Percentiles rank a stretch among this genome's conserved stretches.
Evolutionary conservation across 2,113 vertebrate species (phyloP).

Genomic region (Mugil cephalus): DNA sequence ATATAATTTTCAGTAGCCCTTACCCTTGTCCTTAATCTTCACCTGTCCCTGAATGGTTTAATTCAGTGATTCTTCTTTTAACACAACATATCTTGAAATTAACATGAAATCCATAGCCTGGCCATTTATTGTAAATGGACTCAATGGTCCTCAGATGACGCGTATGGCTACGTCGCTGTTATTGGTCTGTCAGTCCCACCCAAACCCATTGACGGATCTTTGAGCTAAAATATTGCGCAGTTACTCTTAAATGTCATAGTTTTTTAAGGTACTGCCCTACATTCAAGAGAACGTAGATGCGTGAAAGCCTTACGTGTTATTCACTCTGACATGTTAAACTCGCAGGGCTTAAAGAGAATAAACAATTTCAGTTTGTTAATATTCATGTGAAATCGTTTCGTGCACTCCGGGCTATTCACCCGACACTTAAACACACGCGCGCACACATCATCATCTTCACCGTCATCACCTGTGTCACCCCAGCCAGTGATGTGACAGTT

Average conservation of each 20-base stretch:
- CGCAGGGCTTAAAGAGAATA: background rate
- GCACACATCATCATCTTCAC: conserved; percentile 23
- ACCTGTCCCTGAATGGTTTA: too few species aligned
- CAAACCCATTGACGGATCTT: too few species aligned
- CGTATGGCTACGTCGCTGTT: too few species aligned
- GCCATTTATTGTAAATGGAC: too few species aligned
- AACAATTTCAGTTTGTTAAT: too few species aligned
- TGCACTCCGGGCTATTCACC: background rate
- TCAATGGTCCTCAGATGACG: too few species aligned
- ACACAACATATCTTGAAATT: background rate
- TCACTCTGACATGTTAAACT: background rate
- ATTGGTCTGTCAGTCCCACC: too few species aligned
- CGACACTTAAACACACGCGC: conserved; percentile 12
- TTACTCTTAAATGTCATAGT: too few species aligned
- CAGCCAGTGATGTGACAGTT: conserved; percentile 96
- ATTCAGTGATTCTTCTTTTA: background rate
- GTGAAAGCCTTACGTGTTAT: background rate
- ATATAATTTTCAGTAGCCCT: background rate
- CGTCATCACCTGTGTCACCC: conserved; percentile 94
- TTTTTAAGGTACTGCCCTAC: too few species aligned
- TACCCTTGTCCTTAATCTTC: too few species aligned
- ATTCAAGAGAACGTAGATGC: background rate
- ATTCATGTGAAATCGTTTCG: background rate
- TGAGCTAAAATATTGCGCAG: too few species aligned
- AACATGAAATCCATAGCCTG: background rate